These are phyloP conservation scores for Orientallactaga sibirica DNA, from an alignment of 2,797 vertebrate species.

Conservation along the genomic window DNA sequence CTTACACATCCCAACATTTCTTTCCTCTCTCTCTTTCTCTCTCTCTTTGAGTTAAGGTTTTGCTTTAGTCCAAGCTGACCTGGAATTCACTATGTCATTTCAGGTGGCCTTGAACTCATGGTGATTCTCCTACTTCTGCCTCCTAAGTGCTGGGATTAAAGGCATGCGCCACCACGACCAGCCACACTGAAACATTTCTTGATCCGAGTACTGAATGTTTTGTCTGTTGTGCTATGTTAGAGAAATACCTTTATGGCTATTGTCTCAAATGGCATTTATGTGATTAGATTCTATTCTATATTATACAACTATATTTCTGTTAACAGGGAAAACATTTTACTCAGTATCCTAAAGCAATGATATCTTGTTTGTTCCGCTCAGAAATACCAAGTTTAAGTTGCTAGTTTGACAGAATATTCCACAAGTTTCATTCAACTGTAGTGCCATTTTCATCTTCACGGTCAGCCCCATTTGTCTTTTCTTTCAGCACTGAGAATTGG, in stretches of 20 bases:
- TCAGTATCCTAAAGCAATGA: not conserved
- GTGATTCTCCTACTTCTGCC: no score
- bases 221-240: not conserved
- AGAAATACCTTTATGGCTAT: not conserved
- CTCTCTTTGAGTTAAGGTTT: no score
- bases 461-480: no score
- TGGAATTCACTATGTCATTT: no score
- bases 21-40: not conserved
- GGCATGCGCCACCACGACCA: no score
- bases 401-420: conserved; percentile 8
- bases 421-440: not conserved
- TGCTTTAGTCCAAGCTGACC: no score
- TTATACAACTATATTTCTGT: not conserved
- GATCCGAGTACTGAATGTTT: not conserved
- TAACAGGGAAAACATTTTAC: conserved; percentile 1
- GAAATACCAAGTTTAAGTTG: not conserved
- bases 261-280: not conserved
- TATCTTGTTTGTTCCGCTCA: conserved; percentile 5
- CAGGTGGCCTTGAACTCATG: no score
- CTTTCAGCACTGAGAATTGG: not conserved
- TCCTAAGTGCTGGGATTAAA: no score
- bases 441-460: not conserved
- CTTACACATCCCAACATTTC: not conserved
- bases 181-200: conserved; percentile 15
- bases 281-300: not conserved